Evolutionary conservation across 2,888 invertebrate genomes (phyloP), one percentile per base, ranked within the genome.

Genomic region (Drosophila engyochracea): DNA sequence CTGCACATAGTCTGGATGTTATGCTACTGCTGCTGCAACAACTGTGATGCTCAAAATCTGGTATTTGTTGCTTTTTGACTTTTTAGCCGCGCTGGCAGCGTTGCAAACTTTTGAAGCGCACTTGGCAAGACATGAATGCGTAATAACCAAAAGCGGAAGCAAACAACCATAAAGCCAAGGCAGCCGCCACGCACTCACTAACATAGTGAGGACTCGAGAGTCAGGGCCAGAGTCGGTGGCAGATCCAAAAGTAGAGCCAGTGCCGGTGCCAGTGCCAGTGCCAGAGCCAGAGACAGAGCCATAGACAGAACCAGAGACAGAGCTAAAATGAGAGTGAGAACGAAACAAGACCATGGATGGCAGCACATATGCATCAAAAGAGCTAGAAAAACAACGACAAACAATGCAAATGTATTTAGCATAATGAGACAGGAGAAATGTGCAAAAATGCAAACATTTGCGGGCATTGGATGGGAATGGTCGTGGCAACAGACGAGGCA

Each of bases 391-490:
- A 88, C 90, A 90, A 90, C 89, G 82, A 74, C 91, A 91, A 91
- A 89, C 91, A 91, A 91, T 91, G 91, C 90, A 85, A 90, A 91
- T 91, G 91, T 91, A 91, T 91, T 90, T 90, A 90, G 91, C 91
- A 90, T 90, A 90, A 90, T 90, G 91, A 90, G 90, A 91, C 91
- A 91, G 90, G 89, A 90, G 89, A 91, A 91, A 90, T 91, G 91
- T 91, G 91, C 91, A 90, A 87, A 91, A 87, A 87, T 87, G 91
- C 90, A 90, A 87, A 85, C 87, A 87, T 90, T 91, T 87, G 87
- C 69, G 86, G 87, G 76, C 82, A 63, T 54, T 65, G 70, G 69
- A 64, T 68, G 63, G 65, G 69, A 49, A 69, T 31, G 51, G 57
- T 22, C 14, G 12, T 30, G 33, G 61, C 39, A 73, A 44, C 41